Evolutionary conservation across 2,888 invertebrate species (phyloP), one percentile per base, ranked within the genome.

Genomic region (Drosophila paucipuncta): DNA sequence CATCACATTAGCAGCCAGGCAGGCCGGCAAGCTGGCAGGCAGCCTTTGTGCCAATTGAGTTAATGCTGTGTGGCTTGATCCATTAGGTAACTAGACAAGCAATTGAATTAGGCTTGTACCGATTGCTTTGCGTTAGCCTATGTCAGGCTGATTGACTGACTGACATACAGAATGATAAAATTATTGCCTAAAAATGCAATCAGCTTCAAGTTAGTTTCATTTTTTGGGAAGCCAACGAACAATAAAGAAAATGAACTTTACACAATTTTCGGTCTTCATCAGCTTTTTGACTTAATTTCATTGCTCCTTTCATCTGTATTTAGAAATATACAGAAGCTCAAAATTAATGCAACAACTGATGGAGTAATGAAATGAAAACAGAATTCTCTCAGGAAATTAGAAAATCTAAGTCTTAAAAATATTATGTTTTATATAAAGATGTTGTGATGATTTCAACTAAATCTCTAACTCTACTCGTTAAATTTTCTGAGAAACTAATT

Each of bases 51-150:
- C 33, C 58, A 82, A 70, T 73, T 67, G 83, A 62, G 72, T 71
- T 77, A 59, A 70, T 67, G 47, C 49, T 59, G 68, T 75, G 53
- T 25, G 67, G 70, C 47, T 57, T 53, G 41, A 18, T 35, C 64
- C 73, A 78, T 86, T 74, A 83, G 69, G 65, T 69, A 68, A 57
- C 50, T 60, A 39, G 64, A 49, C 73, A 78, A 63, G 35, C 73
- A 88, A 90, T 80, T 71, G 73, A 78, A 90, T 90, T 85, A 78
- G 62, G 69, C 57, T 76, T 77, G 68, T 67, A 16, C 16, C 47
- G 25, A 47, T 16, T 47, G 16, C 47, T 62, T 70, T 80, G 83
- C 72, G 57, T 30, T 50, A 71, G 69, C 55, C 67, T 55, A 37
- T 52, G 55, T 57, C 61, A 59, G 63, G 52, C 73, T 79, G 82